phyloP scores from a whole-genome alignment of 2,113 vertebrate species.

The Spizaetus ornatus region DNA sequence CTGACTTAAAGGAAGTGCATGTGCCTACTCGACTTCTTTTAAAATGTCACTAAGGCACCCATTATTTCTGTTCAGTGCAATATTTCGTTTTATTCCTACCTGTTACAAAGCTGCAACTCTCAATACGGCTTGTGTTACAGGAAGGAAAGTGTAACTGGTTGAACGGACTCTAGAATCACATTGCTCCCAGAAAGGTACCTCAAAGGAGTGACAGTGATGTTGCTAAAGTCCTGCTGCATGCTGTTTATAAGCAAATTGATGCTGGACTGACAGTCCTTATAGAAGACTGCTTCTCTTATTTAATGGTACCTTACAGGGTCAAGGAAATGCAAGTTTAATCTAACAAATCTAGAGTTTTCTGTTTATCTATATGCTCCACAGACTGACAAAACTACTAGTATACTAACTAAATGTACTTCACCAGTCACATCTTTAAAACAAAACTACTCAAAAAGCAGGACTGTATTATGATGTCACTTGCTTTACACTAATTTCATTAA shows the following conservation, averaged over 20 bases:
- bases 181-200: not conserved
- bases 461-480: not conserved
- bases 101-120: not conserved
- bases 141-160: not conserved
- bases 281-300: not conserved
- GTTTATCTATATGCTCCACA: not conserved
- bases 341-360: not conserved
- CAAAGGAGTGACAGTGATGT: not conserved
- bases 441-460: not conserved
- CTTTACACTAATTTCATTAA: not conserved
- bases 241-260: not conserved
- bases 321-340: not conserved
- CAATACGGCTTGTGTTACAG: not conserved
- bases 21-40: not conserved
- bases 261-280: not conserved
- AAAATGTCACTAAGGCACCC: not conserved
- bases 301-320: not conserved
- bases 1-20: not conserved
- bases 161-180: not conserved
- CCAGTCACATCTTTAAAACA: not conserved
- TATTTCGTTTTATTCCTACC: not conserved
- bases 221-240: not conserved
- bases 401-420: not conserved
- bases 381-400: not conserved
- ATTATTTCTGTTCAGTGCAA: not conserved